Evolutionary conservation across 2,797 vertebrate genomes (phyloP), one percentile per base, ranked within the genome.

Genomic region (Clamator glandarius): DNA sequence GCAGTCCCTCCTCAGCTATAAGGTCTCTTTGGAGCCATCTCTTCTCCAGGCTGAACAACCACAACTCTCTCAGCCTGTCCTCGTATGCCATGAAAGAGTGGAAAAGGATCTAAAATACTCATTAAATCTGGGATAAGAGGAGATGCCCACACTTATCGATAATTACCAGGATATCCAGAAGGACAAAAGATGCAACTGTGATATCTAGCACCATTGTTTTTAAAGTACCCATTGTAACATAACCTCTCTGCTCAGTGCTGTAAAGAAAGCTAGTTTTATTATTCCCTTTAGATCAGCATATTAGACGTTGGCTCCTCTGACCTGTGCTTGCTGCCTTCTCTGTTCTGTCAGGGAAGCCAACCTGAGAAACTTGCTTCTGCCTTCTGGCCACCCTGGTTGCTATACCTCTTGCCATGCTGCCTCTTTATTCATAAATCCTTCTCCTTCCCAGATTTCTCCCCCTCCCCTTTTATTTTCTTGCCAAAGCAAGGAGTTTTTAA

Each of bases 401-500:
- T 76, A 12, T 36, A 54, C 74, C 50, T 70, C 63, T 77, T 84
- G n/a, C 55, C 57, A 42, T 61, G 8, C 24, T 91, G 59, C 50
- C 39, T 91, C 50, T 85, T 89, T 94, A 91, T 94, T 90, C 85
- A 89, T 87, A 21, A 96, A 93, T 82, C 52, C 8, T 94, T 92
- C 39, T 24, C 8, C 20, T 74, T 94, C 74, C 50, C 52, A 54
- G 57, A 77, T 94, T 93, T 92, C 36, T 88, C 41, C 8, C 9
- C 4, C 5, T 10, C 46, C 48, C 48, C 50, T 31, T 31, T 54
- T 33, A n/a, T 17, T 29, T 41, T 14, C 64, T 87, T 95, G 88
- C 92, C 93, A 84, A 87, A 94, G 83, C 74, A 88, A 91, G 29
- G 73, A 95, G 76, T 90, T 96, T 96, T 96, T 95, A 97, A 96